Percentiles rank a stretch among this genome's conserved stretches.
Conservation (phyloP, 2,113 vertebrate genomes). For the Urocitellus parryii region DNA sequence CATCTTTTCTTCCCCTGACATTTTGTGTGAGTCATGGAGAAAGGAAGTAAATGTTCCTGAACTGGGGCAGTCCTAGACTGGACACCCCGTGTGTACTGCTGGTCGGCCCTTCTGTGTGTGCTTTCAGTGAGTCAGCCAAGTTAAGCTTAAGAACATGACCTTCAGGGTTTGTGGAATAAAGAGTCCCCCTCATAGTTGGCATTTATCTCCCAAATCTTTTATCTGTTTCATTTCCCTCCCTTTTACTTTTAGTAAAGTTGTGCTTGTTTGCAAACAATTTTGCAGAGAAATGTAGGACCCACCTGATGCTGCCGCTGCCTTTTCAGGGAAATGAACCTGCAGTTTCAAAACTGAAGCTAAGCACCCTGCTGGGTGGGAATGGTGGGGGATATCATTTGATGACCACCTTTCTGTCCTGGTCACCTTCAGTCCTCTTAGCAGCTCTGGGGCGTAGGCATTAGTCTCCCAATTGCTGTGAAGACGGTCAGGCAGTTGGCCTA, state of each 20-base stretch:
- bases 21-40: not conserved
- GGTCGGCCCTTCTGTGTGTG: not conserved
- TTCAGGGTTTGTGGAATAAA: not conserved
- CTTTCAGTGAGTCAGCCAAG: not conserved
- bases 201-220: conserved; percentile 12
- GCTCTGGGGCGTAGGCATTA: not conserved
- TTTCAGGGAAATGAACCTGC: not conserved
- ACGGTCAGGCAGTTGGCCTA: not conserved
- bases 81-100: not conserved
- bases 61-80: not conserved
- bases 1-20: too few relatives aligned
- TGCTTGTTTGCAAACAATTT: not conserved
- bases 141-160: conserved; percentile 1
- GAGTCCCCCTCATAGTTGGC: not conserved
- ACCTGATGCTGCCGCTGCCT: not conserved
- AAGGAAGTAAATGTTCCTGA: conserved; percentile 8
- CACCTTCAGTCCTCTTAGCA: not conserved
- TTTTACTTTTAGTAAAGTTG: not conserved
- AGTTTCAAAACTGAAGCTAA: not conserved
- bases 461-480: not conserved
- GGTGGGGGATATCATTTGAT: not conserved
- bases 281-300: not conserved
- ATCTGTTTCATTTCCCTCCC: not conserved
- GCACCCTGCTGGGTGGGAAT: not conserved
- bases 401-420: not conserved